Conservation (phyloP, 2,113 vertebrate genomes). For the Rhea americana region DNA sequence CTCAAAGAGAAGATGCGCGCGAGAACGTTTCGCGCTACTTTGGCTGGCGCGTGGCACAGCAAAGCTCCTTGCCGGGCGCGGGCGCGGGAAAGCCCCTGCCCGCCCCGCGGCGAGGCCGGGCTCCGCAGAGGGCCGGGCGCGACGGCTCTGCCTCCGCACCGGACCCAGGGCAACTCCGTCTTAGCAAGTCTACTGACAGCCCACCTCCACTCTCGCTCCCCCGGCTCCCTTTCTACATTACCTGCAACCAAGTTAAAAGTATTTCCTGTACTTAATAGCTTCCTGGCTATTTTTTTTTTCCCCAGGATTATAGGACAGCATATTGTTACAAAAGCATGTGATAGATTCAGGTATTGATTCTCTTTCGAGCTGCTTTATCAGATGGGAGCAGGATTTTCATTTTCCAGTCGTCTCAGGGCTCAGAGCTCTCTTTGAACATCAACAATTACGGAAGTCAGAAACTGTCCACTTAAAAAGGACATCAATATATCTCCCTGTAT, state of each 20-base stretch:
- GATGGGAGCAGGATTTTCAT: conserved; percentile 16
- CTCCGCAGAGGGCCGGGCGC: too few species aligned
- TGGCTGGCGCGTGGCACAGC: too few species aligned
- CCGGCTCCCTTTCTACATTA: neutral
- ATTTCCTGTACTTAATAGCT: neutral
- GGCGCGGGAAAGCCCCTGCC: too few species aligned
- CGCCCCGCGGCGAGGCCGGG: too few species aligned
- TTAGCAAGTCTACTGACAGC: neutral
- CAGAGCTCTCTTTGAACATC: conserved; percentile 1
- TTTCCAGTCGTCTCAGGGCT: neutral
- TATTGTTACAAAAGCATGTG: neutral
- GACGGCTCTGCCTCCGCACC: too few species aligned
- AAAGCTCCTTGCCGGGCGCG: too few species aligned
- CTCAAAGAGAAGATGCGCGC: neutral
- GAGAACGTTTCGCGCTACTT: too few species aligned
- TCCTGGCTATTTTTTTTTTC: neutral
- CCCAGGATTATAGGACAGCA: neutral
- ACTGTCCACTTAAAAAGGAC: neutral
- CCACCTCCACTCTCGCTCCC: neutral
- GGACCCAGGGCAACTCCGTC: too few species aligned
- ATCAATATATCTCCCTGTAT: neutral
- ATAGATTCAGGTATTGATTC: conserved; percentile 29
- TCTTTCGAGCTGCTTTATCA: conserved; percentile 36
- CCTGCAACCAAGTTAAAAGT: neutral
- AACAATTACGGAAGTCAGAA: conserved; percentile 11